Evolutionary conservation across 2,113 vertebrate species (phyloP).

Genomic region (Poeciliopsis occidentalis): DNA sequence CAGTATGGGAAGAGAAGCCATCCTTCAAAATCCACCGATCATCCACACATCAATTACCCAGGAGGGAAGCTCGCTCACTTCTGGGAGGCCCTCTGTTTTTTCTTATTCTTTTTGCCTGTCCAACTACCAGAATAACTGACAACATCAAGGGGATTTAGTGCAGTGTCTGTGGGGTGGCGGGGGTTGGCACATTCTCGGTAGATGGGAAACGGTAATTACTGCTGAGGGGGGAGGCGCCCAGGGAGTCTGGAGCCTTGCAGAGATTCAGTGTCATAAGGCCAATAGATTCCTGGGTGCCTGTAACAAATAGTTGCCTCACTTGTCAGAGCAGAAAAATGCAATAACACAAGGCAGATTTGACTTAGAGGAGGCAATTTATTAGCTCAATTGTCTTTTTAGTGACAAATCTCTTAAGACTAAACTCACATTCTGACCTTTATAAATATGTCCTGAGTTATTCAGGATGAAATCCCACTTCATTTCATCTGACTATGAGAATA

Average conservation of each 20-base stretch:
- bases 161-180: constrained; percentile 32
- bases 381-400: constrained; percentile 38
- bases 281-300: constrained; percentile 54
- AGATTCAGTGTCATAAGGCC: constrained; percentile 61
- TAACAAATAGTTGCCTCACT: constrained; percentile 52
- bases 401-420: constrained; percentile 42
- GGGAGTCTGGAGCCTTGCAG: constrained; percentile 56
- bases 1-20: constrained; percentile 45
- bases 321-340: constrained; percentile 43
- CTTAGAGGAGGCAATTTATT: constrained; percentile 42
- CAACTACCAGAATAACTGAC: constrained; percentile 53
- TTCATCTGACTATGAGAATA: background rate
- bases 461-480: constrained; percentile 34
- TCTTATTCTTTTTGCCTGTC: constrained; percentile 15
- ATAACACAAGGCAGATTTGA: constrained; percentile 40
- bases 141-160: constrained; percentile 66
- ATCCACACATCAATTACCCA: constrained; percentile 59
- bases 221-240: constrained; percentile 31
- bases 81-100: constrained; percentile 38
- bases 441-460: constrained; percentile 31
- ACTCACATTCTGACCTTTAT: constrained; percentile 39
- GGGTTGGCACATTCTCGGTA: constrained; percentile 46
- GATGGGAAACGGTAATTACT: constrained; percentile 71
- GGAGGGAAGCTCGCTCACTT: constrained; percentile 29
- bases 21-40: constrained; percentile 55